phyloP scores from a whole-genome alignment of 2,888 invertebrate species.

The Leptinotarsa rubiginosa region DNA sequence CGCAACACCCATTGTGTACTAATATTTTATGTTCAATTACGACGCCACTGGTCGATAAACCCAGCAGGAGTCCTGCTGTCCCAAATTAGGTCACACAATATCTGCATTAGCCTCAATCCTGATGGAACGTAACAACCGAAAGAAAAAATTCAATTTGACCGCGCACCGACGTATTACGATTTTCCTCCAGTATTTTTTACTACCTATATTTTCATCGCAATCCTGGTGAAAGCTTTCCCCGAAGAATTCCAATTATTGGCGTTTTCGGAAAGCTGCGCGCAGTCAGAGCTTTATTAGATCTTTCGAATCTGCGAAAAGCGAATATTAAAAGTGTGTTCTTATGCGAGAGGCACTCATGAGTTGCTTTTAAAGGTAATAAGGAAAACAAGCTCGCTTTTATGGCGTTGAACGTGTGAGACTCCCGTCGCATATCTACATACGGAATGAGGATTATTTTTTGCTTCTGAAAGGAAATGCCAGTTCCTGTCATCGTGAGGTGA shows the following conservation, averaged over 20 bases:
- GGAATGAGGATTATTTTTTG: background rate
- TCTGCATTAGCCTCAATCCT: slow-evolving; percentile 37
- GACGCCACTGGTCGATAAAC: background rate
- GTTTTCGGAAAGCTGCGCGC: slow-evolving; percentile 30
- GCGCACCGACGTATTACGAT: slow-evolving; percentile 23
- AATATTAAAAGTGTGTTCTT: slow-evolving; percentile 28
- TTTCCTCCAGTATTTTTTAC: slow-evolving; percentile 30
- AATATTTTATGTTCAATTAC: background rate
- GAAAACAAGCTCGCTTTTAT: background rate
- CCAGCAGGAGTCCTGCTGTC: background rate
- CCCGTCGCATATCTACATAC: background rate
- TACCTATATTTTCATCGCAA: slow-evolving; percentile 35
- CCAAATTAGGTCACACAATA: slow-evolving; percentile 39
- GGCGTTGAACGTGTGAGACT: background rate
- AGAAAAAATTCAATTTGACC: slow-evolving; percentile 35
- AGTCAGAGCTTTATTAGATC: slow-evolving; percentile 32
- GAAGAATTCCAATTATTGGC: slow-evolving; percentile 40
- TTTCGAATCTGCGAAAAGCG: slow-evolving; percentile 29
- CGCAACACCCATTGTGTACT: too few relatives aligned
- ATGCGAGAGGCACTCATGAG: slow-evolving; percentile 15
- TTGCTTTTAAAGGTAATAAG: slow-evolving; percentile 22
- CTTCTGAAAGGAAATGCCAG: background rate
- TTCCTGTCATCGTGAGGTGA: background rate
- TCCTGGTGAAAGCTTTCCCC: slow-evolving; percentile 39
- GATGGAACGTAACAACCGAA: slow-evolving; percentile 32